Conservation (phyloP, 2,888 invertebrate genomes). For the Pycnomerus fuliginosus region DNA sequence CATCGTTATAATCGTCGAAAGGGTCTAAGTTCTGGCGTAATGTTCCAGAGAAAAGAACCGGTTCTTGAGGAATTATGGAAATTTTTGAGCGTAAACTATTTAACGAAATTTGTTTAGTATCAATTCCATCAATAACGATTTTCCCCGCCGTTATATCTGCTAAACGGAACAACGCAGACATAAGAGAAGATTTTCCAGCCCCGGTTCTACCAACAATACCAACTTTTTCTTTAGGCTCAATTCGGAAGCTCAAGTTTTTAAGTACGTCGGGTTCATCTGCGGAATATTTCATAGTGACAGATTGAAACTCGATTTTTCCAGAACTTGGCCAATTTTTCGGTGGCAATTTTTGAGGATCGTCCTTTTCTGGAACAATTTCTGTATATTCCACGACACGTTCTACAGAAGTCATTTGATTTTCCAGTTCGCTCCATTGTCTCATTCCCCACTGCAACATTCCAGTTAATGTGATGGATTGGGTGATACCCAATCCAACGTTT, state of each 20-base stretch:
- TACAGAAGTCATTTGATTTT: conserved; percentile 89
- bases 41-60: conserved; percentile 79
- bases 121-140: conserved; percentile 63
- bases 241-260: conserved; percentile 66
- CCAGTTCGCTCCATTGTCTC: conserved; percentile 51
- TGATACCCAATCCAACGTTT: conserved; percentile 48
- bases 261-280: conserved; percentile 55
- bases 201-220: conserved; percentile 84
- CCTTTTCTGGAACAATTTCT: conserved; percentile 61
- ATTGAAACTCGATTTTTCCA: conserved; percentile 6
- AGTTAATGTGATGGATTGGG: conserved; percentile 45
- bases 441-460: conserved; percentile 85
- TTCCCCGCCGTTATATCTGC: conserved; percentile 59
- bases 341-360: conserved; percentile 58
- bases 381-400: conserved; percentile 86
- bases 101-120: conserved; percentile 57
- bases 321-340: conserved; percentile 57
- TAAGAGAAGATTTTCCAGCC: conserved; percentile 72
- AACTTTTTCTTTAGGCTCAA: conserved; percentile 71
- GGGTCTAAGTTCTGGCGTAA: conserved; percentile 89
- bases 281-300: conserved; percentile 10
- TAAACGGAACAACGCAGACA: conserved; percentile 69
- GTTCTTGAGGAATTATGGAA: conserved; percentile 61
- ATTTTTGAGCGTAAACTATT: conserved; percentile 55
- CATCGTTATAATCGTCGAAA: conserved; percentile 77